Base-by-base conservation (phyloP, 2,797 vertebrate species). In the Poecilia gillii region DNA sequence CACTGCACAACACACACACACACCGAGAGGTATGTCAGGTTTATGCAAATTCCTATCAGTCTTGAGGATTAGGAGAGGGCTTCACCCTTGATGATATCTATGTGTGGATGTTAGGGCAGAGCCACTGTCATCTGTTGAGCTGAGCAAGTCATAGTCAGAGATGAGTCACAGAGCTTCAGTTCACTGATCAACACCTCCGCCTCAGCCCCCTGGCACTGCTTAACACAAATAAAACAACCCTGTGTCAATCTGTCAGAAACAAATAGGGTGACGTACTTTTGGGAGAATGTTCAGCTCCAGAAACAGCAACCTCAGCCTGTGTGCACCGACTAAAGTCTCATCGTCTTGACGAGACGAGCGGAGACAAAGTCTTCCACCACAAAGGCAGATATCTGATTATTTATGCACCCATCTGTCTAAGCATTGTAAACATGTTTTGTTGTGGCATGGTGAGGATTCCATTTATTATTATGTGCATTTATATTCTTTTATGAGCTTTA, bases 111-210 rank as follows among this genome's bases (percentile, higher is more conserved):
- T 71, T 36, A 39, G 62, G 72, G 79, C 77, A 82, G 68, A 88
- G 79, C 81, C 78, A 51, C 62, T 83, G 75, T 72, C 68, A 64
- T 72, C 83, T 86, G 83, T 47, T 85, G 79, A 49, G 62, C 6
- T 4, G 49, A 83, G 89, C 89, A 73, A 13, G 66, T 80, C 47
- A 43, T 73, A 78, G 80, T 89, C 86, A 81, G 85, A 77, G 91
- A 88, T 91, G 90, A 92, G 84, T 93, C 91, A 90, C 80, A 76
- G 74, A 82, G 87, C 87, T 82, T 62, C 86, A 85, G 84, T 87
- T 89, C 88, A 88, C 84, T 89, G 90, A 93, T 91, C 91, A 90
- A 89, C 91, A 88, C 91, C 89, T 88, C 85, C 62, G 79, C 87
- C 86, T 78, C 73, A 75, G 84, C 86, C 88, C 85, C 81, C 73